Conservation (phyloP, 2,797 vertebrate genomes). For the Myiotriccus ornatus region DNA sequence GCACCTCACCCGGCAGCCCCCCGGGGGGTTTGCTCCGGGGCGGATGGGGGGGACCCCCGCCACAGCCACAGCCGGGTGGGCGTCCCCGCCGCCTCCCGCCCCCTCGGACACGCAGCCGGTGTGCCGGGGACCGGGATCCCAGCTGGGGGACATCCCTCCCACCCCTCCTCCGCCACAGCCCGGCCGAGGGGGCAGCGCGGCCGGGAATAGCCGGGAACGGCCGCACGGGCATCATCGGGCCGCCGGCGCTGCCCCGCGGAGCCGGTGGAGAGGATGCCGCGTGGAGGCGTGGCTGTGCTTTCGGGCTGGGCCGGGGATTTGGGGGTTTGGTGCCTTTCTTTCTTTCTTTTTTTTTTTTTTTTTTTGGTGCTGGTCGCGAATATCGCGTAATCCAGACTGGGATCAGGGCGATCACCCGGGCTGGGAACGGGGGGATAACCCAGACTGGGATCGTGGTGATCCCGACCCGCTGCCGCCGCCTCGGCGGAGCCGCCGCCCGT, state of each 20-base stretch:
- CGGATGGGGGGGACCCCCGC: no score
- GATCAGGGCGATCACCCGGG: neutral
- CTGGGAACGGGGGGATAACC: no score
- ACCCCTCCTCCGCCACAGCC: no score
- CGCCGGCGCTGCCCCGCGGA: neutral
- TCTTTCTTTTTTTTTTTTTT: neutral
- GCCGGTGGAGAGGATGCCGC: neutral
- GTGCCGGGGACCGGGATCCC: neutral
- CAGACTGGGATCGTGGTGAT: neutral
- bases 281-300: neutral
- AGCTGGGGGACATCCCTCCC: no score
- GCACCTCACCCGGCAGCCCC: neutral
- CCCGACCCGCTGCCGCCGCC: neutral
- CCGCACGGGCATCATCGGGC: neutral
- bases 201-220: neutral
- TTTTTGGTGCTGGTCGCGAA: neutral
- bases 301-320: neutral
- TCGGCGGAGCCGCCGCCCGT: neutral
- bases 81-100: neutral
- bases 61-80: neutral
- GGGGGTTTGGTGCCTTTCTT: neutral
- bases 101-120: no score
- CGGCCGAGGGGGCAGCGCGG: neutral
- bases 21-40: neutral
- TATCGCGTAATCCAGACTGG: neutral